Percentiles rank a stretch among this genome's conserved stretches.
Conservation (phyloP, 2,113 vertebrate species). For the Oryzias melastigma region DNA sequence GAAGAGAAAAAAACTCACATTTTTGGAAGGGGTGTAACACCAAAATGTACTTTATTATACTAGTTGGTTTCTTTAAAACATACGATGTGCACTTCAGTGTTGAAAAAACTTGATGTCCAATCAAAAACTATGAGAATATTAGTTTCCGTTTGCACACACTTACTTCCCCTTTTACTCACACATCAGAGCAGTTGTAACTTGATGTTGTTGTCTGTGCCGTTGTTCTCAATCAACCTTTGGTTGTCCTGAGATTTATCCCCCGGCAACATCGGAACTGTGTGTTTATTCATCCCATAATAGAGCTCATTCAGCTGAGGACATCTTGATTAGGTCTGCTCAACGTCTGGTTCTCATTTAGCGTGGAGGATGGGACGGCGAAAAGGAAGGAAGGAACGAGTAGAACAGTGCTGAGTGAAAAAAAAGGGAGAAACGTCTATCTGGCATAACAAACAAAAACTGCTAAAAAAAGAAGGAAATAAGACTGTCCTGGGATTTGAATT, state of each 20-base stretch:
- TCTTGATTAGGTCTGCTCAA: slow-evolving; percentile 69
- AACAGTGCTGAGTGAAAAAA: slow-evolving; percentile 20
- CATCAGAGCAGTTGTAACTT: slow-evolving; percentile 24
- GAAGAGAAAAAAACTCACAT: no score
- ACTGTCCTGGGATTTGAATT: not conserved
- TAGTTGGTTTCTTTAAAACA: not conserved
- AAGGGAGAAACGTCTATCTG: slow-evolving; percentile 3
- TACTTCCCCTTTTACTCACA: slow-evolving; percentile 2
- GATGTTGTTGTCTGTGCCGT: slow-evolving; percentile 30
- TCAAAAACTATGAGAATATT: not conserved
- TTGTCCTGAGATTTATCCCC: slow-evolving; percentile 60
- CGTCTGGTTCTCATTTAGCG: slow-evolving; percentile 71
- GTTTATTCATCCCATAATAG: slow-evolving; percentile 77
- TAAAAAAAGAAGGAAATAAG: no score
- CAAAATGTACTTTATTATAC: not conserved
- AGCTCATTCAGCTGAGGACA: slow-evolving; percentile 69
- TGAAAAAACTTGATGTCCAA: not conserved
- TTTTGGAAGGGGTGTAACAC: not conserved
- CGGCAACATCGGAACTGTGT: slow-evolving; percentile 67
- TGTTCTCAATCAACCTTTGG: slow-evolving; percentile 56
- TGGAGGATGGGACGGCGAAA: slow-evolving; percentile 47
- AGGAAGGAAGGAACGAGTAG: slow-evolving; percentile 17
- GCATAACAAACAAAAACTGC: not conserved
- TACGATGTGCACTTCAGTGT: not conserved
- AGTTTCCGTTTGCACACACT: not conserved